Conservation (phyloP, 2,113 vertebrate genomes). For the Gopherus evgoodei region DNA sequence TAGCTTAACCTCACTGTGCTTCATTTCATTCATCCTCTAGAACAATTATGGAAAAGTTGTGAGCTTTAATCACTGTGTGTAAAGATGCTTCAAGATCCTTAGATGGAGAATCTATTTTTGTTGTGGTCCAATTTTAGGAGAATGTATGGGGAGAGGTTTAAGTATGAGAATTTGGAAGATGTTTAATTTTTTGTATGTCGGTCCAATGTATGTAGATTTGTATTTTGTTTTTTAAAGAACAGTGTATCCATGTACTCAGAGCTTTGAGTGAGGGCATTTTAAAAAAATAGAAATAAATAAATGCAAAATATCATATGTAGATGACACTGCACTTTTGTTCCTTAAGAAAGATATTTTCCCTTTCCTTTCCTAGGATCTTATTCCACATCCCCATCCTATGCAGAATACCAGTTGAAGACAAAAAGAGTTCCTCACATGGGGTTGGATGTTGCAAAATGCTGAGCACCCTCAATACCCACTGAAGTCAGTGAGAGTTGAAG, state of each 20-base stretch:
- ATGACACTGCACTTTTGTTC: fast-evolving
- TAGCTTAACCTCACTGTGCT: not conserved
- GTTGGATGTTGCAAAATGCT: not conserved
- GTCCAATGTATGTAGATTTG: not conserved
- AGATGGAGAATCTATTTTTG: not conserved
- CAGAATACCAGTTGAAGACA: not conserved
- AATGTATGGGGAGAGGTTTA: not conserved
- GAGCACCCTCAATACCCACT: not conserved
- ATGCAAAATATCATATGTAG: fast-evolving
- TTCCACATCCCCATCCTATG: not conserved
- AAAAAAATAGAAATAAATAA: constrained; percentile 9
- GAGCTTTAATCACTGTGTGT: constrained; percentile 9
- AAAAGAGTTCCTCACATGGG: not conserved
- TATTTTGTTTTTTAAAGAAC: not conserved
- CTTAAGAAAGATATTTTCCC: not conserved
- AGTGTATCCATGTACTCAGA: fast-evolving
- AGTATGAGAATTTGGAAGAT: not conserved
- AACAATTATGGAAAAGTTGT: not conserved
- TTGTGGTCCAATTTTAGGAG: not conserved
- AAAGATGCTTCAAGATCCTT: not conserved
- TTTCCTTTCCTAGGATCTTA: not conserved
- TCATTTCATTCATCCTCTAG: constrained; percentile 13
- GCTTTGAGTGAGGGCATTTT: not conserved
- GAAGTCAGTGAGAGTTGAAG: not conserved
- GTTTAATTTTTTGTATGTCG: not conserved